Percentiles rank a stretch among this genome's conserved stretches.
These are phyloP conservation scores for Pelobates cultripes DNA, from an alignment of 2,797 vertebrate species.

Conservation along the genomic window DNA sequence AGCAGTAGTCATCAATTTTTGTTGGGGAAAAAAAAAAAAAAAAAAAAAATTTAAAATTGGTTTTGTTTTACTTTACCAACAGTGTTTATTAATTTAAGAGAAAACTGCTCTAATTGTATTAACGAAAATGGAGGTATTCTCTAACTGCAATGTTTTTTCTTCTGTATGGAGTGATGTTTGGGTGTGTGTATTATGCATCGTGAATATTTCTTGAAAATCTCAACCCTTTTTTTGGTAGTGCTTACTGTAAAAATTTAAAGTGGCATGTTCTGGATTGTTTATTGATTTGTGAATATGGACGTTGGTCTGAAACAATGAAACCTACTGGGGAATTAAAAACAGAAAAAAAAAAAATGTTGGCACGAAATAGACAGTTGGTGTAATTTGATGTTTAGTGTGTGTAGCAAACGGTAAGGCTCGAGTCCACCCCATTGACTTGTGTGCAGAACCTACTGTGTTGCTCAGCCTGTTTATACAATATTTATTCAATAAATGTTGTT, in stretches of 20 bases:
- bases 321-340: conserved; percentile 50
- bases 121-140: conserved; percentile 62
- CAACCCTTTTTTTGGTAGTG: conserved; percentile 85
- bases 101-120: conserved; percentile 68
- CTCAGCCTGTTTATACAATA: conserved; percentile 91
- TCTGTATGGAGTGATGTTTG: conserved; percentile 85
- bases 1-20: not conserved
- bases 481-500: conserved; percentile 95
- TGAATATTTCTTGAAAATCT: conserved; percentile 52
- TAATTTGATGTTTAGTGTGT: conserved; percentile 78
- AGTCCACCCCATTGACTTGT: conserved; percentile 77
- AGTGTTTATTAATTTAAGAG: conserved; percentile 69
- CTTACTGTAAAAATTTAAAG: conserved; percentile 86
- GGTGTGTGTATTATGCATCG: conserved; percentile 80
- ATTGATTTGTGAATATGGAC: conserved; percentile 80
- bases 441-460: conserved; percentile 80
- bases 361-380: conserved; percentile 79
- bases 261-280: conserved; percentile 83
- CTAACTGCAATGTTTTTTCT: conserved; percentile 77
- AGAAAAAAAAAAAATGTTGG: conserved; percentile 80
- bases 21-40: conserved; percentile 75
- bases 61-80: conserved; percentile 73
- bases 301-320: conserved; percentile 81
- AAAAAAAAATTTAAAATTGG: conserved; percentile 78
- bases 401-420: conserved; percentile 71